Percentiles rank a stretch among this genome's conserved stretches.
Conservation (phyloP, 2,888 invertebrate species). For the Melitaea athalia region DNA sequence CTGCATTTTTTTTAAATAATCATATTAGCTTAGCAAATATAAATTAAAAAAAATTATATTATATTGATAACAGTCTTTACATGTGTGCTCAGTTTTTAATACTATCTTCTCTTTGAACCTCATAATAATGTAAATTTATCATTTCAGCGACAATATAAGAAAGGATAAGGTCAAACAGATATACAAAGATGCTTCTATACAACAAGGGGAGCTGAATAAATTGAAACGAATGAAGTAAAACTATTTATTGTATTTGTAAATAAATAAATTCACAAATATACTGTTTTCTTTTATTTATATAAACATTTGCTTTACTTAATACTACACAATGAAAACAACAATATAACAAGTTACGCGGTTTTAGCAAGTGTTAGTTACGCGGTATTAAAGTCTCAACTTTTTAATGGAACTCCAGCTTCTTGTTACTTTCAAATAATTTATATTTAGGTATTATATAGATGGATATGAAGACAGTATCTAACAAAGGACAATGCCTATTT, state of each 20-base stretch:
- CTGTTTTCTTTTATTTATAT: constrained; percentile 29
- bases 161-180: constrained; percentile 92
- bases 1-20: too few relatives aligned
- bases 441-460: too few relatives aligned
- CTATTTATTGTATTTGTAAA: constrained; percentile 12
- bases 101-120: not conserved
- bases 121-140: constrained; percentile 29
- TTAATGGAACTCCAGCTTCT: too few relatives aligned
- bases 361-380: too few relatives aligned
- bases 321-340: not conserved
- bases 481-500: too few relatives aligned
- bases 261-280: constrained; percentile 8
- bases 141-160: constrained; percentile 89
- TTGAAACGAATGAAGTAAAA: constrained; percentile 82
- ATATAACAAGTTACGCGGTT: too few relatives aligned
- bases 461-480: too few relatives aligned
- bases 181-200: constrained; percentile 89
- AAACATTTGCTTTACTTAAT: not conserved
- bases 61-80: too few relatives aligned
- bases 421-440: too few relatives aligned
- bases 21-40: too few relatives aligned
- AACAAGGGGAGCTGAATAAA: constrained; percentile 92
- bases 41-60: too few relatives aligned
- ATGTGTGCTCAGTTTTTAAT: not conserved
- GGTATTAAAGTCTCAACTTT: too few relatives aligned